A percentile compares a stretch with the other conserved stretches of the same genome.
Conservation (phyloP, 2,113 vertebrate genomes). For the Ptilorrhoa leucosticta region DNA sequence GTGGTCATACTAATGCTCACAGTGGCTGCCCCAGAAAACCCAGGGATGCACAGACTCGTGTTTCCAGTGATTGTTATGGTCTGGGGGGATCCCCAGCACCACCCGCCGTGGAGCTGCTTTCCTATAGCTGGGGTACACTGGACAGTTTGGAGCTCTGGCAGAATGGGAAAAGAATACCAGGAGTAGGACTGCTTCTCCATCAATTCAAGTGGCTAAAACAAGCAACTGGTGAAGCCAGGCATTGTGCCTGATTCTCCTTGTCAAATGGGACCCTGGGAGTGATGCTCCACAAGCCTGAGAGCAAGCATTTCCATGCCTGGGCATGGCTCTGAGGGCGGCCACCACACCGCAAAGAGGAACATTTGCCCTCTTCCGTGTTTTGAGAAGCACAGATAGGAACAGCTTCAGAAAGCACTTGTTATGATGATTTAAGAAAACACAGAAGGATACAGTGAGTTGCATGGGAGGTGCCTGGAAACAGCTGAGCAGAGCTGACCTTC, state of each 20-base stretch:
- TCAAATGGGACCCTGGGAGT: background rate
- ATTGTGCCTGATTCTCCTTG: background rate
- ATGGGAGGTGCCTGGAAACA: background rate
- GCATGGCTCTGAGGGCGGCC: background rate
- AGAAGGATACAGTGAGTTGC: background rate
- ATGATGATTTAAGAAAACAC: background rate
- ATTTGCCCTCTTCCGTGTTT: background rate
- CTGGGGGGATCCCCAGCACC: background rate
- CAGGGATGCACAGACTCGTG: background rate
- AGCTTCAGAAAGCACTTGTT: background rate
- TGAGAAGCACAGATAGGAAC: background rate
- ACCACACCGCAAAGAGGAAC: background rate
- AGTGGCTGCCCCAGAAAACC: background rate
- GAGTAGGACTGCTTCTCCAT: background rate
- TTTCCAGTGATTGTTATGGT: background rate
- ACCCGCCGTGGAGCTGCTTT: background rate
- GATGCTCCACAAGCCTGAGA: background rate
- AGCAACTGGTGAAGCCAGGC: background rate
- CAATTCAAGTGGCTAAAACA: background rate
- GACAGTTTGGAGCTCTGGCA: background rate
- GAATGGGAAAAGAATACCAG: background rate
- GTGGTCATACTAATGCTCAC: background rate
- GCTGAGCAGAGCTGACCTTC: background rate
- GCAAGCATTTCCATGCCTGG: background rate
- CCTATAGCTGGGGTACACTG: background rate